Evolutionary conservation across 2,888 invertebrate genomes (phyloP).

Genomic region (Heliconius charithonia): DNA sequence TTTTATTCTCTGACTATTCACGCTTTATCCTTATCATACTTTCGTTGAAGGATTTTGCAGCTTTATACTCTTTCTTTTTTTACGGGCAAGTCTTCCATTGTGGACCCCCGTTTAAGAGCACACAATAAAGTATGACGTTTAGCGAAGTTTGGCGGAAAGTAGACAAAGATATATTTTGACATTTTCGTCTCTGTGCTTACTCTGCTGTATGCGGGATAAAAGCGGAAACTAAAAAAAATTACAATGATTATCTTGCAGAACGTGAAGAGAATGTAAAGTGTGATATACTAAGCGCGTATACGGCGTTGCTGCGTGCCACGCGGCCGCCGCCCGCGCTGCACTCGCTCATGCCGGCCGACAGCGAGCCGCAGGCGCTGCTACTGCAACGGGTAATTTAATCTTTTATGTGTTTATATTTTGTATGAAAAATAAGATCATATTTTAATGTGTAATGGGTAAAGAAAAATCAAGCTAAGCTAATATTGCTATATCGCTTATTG

Average conservation of each 20-base stretch:
- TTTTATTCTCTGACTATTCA: too few species aligned
- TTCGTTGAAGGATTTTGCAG: too few species aligned
- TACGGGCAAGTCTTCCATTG: too few species aligned
- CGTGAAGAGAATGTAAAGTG: slow-evolving; percentile 99
- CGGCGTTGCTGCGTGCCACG: slow-evolving; percentile 95
- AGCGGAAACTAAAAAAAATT: neutral
- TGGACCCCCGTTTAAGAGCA: too few species aligned
- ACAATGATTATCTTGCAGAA: slow-evolving; percentile 81
- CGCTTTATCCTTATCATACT: too few species aligned
- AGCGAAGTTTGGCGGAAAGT: neutral
- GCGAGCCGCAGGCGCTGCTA: slow-evolving; percentile 85
- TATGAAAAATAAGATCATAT: neutral
- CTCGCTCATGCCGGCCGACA: slow-evolving; percentile 89
- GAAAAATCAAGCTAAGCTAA: too few species aligned
- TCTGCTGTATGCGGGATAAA: neutral
- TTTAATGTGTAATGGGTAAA: too few species aligned
- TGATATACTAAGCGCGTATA: slow-evolving; percentile 98
- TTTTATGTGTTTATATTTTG: neutral
- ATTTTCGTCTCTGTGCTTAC: neutral
- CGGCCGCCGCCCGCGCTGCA: slow-evolving; percentile 87
- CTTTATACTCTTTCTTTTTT: too few species aligned
- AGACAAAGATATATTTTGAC: neutral
- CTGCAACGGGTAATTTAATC: slow-evolving; percentile 75
- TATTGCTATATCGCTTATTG: too few species aligned
- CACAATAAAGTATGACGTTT: too few species aligned